phyloP scores from a whole-genome alignment of 2,888 invertebrate species.

The Bombyx huttoni region DNA sequence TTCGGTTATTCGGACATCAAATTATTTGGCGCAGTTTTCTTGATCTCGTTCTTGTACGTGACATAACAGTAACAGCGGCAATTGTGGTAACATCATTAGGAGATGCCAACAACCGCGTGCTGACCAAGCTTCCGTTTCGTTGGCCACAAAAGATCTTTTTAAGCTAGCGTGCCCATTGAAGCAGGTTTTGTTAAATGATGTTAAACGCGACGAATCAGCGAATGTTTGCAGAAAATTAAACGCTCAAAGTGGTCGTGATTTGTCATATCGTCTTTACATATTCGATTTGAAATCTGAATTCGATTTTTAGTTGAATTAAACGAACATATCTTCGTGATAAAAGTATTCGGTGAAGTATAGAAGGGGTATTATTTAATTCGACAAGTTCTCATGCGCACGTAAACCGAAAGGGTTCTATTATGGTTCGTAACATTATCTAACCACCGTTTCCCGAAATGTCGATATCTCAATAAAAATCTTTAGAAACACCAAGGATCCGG shows the following conservation, averaged over 20 bases:
- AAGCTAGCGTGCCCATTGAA: constrained; percentile 16
- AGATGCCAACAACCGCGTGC: constrained; percentile 22
- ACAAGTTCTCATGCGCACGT: constrained; percentile 46
- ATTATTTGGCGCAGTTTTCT: constrained; percentile 12
- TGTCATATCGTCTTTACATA: background rate
- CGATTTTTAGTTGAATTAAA: background rate
- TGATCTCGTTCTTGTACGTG: constrained; percentile 41
- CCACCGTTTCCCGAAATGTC: constrained; percentile 48
- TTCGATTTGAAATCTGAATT: background rate
- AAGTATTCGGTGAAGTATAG: constrained; percentile 3
- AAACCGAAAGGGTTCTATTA: constrained; percentile 46
- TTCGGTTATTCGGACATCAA: background rate
- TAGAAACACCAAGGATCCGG: constrained; percentile 37
- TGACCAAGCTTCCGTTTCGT: constrained; percentile 49
- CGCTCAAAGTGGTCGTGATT: too few species aligned
- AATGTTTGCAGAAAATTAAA: background rate
- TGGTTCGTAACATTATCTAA: constrained; percentile 51
- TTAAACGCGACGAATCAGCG: background rate
- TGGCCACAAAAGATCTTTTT: constrained; percentile 44
- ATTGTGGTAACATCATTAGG: constrained; percentile 47
- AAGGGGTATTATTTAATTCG: constrained; percentile 28
- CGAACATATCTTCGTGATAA: background rate
- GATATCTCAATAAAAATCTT: constrained; percentile 63
- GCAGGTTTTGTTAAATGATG: constrained; percentile 6
- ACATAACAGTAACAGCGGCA: constrained; percentile 49